Percentiles rank a stretch among this genome's conserved stretches.
These are phyloP conservation scores for Caenorhabditis remanei DNA, from an alignment of 1,140 invertebrate species.

Conservation along the genomic window DNA sequence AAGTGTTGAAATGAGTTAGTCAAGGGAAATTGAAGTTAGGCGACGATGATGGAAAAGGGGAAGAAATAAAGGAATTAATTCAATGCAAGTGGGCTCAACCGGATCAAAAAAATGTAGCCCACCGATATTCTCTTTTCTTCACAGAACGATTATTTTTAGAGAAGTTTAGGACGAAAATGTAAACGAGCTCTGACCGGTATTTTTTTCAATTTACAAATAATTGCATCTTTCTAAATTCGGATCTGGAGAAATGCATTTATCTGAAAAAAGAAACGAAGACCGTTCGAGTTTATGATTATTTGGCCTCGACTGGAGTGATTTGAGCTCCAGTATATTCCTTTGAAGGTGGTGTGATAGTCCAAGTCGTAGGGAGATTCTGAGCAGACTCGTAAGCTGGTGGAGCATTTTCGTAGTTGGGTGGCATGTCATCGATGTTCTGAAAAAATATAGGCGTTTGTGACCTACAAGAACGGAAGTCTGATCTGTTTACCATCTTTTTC, in stretches of 20 bases:
- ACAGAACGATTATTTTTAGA: too few species aligned
- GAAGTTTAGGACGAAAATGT: too few species aligned
- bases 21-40: neutral
- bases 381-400: conserved; percentile 17
- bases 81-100: too few species aligned
- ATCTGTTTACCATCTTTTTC: neutral
- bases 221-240: too few species aligned
- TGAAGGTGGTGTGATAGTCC: conserved; percentile 1
- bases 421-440: conserved; percentile 23
- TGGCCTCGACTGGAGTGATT: conserved; percentile 41
- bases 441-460: neutral
- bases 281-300: neutral
- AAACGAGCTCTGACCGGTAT: too few species aligned
- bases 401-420: conserved; percentile 18
- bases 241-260: too few species aligned
- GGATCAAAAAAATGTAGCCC: too few species aligned
- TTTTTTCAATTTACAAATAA: too few species aligned
- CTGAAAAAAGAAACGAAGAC: too few species aligned
- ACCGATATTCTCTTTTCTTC: too few species aligned
- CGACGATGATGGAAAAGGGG: neutral
- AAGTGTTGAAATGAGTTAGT: neutral
- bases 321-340: conserved; percentile 44
- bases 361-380: neutral
- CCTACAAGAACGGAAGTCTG: too few species aligned
- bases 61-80: too few species aligned